Conservation (phyloP, 2,797 vertebrate genomes). For the Myioborus melanocephalus region DNA sequence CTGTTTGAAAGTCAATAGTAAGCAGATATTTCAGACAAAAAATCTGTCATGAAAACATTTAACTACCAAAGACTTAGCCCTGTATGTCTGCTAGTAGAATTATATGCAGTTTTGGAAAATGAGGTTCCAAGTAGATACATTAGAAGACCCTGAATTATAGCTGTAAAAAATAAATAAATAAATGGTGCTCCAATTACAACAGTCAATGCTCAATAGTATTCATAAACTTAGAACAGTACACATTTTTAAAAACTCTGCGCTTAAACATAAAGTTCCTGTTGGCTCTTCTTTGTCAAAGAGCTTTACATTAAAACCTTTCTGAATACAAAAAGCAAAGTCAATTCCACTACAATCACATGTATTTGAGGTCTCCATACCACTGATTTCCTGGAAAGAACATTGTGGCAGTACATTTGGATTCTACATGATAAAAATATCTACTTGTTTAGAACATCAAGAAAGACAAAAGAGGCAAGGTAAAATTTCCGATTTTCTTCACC, state of each 20-base stretch:
- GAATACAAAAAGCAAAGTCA: neutral
- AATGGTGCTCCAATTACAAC: neutral
- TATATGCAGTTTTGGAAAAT: neutral
- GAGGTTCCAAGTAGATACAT: neutral
- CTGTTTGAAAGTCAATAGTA: neutral
- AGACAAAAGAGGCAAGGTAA: slow-evolving; percentile 56
- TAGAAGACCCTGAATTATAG: neutral
- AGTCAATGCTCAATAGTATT: neutral
- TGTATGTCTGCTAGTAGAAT: neutral
- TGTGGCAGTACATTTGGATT: slow-evolving; percentile 53
- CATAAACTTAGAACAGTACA: neutral
- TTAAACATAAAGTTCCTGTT: neutral
- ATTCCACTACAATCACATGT: neutral
- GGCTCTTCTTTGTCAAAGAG: neutral
- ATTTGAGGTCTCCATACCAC: neutral
- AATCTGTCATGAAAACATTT: neutral
- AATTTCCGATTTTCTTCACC: slow-evolving; percentile 69
- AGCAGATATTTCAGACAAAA: neutral
- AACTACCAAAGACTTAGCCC: neutral
- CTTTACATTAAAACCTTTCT: neutral
- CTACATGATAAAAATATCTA: slow-evolving; percentile 59
- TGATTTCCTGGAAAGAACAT: slow-evolving; percentile 46
- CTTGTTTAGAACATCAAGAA: slow-evolving; percentile 57
- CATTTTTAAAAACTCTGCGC: neutral
- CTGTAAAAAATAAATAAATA: neutral